Conservation (phyloP, 2,797 vertebrate species). For the Austrolebias charrua region DNA sequence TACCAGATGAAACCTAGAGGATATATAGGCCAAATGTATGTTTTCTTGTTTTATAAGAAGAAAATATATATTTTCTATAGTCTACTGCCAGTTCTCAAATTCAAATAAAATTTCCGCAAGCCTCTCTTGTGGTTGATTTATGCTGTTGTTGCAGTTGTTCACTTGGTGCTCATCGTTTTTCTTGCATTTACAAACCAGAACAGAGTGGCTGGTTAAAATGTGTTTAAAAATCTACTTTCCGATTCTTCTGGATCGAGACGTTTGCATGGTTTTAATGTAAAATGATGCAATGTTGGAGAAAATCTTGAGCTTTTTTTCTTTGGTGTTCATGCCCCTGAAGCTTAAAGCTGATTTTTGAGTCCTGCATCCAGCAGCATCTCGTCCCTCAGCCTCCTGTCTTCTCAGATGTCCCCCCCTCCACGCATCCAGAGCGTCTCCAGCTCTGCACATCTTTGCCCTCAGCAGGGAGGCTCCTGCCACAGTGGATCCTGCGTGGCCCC, state of each 20-base stretch:
- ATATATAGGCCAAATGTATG: slow-evolving; percentile 63
- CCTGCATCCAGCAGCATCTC: slow-evolving; percentile 8
- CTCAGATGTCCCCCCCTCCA: slow-evolving; percentile 30
- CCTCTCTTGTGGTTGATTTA: slow-evolving; percentile 66
- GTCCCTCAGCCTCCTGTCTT: slow-evolving; percentile 27
- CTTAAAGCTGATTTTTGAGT: neutral
- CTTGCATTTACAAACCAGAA: no score
- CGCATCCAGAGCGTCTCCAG: slow-evolving; percentile 25
- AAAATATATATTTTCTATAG: slow-evolving; percentile 84
- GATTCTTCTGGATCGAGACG: neutral
- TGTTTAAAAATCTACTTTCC: no score
- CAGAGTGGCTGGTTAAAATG: no score
- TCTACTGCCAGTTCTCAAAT: slow-evolving; percentile 87
- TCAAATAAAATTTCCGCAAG: slow-evolving; percentile 90
- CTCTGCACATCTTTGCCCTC: slow-evolving; percentile 74
- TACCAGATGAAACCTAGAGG: slow-evolving; percentile 46
- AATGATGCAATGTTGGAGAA: neutral
- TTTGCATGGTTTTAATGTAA: neutral
- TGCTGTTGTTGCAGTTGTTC: slow-evolving; percentile 17
- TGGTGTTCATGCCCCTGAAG: neutral
- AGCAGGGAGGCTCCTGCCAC: slow-evolving; percentile 66
- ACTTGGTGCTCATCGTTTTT: no score
- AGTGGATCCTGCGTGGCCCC: slow-evolving; percentile 50
- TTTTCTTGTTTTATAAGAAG: slow-evolving; percentile 76
- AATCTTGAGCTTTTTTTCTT: neutral